A percentile compares a stretch with the other conserved stretches of the same genome.
phyloP scores from a whole-genome alignment of 2,888 invertebrate genomes.

The Formica aserva region DNA sequence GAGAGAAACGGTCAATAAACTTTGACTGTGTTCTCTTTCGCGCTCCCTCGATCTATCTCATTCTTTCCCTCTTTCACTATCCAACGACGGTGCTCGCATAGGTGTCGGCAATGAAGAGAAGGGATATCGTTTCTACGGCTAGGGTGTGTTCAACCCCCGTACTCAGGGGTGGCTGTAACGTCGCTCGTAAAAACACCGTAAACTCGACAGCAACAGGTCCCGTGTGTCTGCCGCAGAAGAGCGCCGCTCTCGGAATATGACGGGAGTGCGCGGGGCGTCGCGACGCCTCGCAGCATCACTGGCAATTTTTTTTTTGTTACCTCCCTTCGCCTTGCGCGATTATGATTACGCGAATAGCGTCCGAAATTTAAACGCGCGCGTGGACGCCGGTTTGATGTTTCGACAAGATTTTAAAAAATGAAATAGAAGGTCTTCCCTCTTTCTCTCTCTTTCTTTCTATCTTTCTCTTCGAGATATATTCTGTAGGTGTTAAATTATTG shows the following conservation, averaged over 20 bases:
- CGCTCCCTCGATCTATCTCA: slow-evolving; percentile 26
- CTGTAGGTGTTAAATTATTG: neutral
- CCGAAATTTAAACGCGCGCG: neutral
- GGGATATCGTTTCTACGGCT: slow-evolving; percentile 74
- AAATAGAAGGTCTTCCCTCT: neutral
- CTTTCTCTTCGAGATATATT: neutral
- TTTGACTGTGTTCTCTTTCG: slow-evolving; percentile 9
- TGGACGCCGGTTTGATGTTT: neutral
- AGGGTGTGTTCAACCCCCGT: slow-evolving; percentile 79
- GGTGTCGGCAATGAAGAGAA: slow-evolving; percentile 74
- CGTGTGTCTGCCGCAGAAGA: slow-evolving; percentile 81
- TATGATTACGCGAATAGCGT: neutral
- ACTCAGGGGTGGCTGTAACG: slow-evolving; percentile 84
- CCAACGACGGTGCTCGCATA: slow-evolving; percentile 58
- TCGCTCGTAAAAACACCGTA: slow-evolving; percentile 86
- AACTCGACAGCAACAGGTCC: slow-evolving; percentile 86
- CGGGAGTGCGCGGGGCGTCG: slow-evolving; percentile 70
- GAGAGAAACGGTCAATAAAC: slow-evolving; percentile 50
- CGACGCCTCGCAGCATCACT: slow-evolving; percentile 61
- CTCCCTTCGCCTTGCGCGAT: neutral
- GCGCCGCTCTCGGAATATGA: slow-evolving; percentile 80
- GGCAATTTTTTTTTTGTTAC: slow-evolving; percentile 14
- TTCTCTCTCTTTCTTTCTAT: neutral
- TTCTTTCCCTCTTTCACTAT: slow-evolving; percentile 36
- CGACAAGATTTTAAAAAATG: neutral